Evolutionary conservation across 1,140 invertebrate species (phyloP).

Genomic region (Agrypnia vestita): DNA sequence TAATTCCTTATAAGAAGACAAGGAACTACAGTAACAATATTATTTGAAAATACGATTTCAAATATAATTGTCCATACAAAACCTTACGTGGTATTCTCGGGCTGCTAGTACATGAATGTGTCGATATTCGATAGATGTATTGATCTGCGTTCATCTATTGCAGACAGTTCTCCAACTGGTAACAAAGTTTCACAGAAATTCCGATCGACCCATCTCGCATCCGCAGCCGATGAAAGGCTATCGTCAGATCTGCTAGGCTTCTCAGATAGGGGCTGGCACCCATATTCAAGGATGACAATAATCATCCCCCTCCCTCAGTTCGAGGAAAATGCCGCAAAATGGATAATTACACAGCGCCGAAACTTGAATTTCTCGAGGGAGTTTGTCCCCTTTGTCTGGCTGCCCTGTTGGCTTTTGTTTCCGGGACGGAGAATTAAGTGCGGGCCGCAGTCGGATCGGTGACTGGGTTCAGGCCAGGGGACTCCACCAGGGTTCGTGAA

Average conservation of each 20-base stretch:
- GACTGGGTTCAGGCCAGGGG: neutral
- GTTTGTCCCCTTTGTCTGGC: slow-evolving; percentile 33
- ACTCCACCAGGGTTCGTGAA: too few relatives aligned
- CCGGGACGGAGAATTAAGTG: slow-evolving; percentile 39
- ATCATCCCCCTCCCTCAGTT: slow-evolving; percentile 1
- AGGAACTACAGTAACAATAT: too few relatives aligned
- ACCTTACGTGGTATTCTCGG: too few relatives aligned
- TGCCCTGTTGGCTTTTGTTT: slow-evolving; percentile 39
- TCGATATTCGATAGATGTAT: neutral
- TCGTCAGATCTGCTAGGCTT: neutral
- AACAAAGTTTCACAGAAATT: slow-evolving; percentile 29
- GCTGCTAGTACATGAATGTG: too few relatives aligned
- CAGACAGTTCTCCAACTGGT: slow-evolving; percentile 7
- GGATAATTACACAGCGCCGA: slow-evolving; percentile 36
- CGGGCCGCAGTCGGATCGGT: too few relatives aligned
- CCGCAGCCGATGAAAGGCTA: slow-evolving; percentile 14
- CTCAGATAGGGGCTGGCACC: neutral
- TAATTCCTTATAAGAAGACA: too few relatives aligned
- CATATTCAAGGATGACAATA: slow-evolving; percentile 38
- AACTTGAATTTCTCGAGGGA: slow-evolving; percentile 40
- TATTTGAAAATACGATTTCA: too few relatives aligned
- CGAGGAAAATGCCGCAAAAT: slow-evolving; percentile 40
- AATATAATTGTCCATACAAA: too few relatives aligned
- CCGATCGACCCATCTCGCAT: neutral
- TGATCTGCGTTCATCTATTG: slow-evolving; percentile 1